Evolutionary conservation across 2,888 invertebrate species (phyloP), one percentile per base, ranked within the genome.

Genomic region (Ellobium chinense): DNA sequence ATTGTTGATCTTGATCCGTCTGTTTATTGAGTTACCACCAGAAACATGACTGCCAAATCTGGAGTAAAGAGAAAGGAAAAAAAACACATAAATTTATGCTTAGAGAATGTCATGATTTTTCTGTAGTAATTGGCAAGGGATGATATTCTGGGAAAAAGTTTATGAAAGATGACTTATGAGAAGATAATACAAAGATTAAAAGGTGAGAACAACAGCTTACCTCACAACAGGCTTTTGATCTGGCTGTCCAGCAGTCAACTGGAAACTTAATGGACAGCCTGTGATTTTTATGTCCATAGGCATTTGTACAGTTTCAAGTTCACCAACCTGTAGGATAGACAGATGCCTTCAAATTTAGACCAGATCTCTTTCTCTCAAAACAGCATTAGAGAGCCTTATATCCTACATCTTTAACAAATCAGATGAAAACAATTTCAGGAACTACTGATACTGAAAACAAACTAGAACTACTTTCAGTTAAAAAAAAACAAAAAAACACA

Each of bases 211-310:
- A n/a, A n/a, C n/a, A 46, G 12, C 60, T 46, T 77, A 88, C 87
- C 87, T 87, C 54, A 88, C 79, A 39, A 88, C 83, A 0, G 91
- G 88, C 76, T 87, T 85, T 36, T 88, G 86, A 46, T 87, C 88
- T 12, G 88, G 87, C n/a, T 88, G 84, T n/a, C 89, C 88, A 5
- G 91, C 89, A 1, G 91, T 89, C 90, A 92, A 88, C 77, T 92
- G 91, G 88, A 92, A 92, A 65, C 86, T 83, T 9, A 92, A 87
- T 1, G 92, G 92, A 84, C 89, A 90, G 14, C 92, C 92, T n/a
- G 84, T 76, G 7, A 91, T 90, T 31, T 80, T 88, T 87, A 92
- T 88, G 29, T 78, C 78, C 1, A 92, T 85, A 1, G 91, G 90
- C 12, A 92, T 85, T 27, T 78, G 65, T 0, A 84, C 79, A 1